Base-by-base conservation (phyloP, 2,797 vertebrate genomes). In the Sebastes jordani region DNA sequence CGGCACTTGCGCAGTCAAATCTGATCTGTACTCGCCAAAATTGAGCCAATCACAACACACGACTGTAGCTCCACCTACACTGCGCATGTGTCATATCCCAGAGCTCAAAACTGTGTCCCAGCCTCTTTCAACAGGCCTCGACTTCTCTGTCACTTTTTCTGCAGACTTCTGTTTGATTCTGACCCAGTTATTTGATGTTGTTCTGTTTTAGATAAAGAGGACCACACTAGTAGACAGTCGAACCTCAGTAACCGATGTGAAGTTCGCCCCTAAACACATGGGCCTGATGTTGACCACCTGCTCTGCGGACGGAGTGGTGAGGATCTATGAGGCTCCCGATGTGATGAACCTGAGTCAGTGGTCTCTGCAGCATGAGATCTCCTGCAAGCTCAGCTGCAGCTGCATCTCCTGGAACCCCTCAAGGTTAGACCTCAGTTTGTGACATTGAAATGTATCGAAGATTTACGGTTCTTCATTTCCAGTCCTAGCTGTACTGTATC, bases 321-420 rank as follows among this genome's bases (percentile, higher is more conserved):
- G 98, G 85, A 97, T 99, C 91, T 99, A 99, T 1, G 98, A 99
- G 92, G 98, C 98, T 11, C 98, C 98, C 2, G 98, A 99, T 67
- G 98, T 99, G 84, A 99, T 99, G 98, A 99, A 99, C 91, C 96
- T 99, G 74, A 99, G 98, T 89, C 98, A 99, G 93, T 99, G 98
- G 98, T 99, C 97, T 8, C 93, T 99, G 75, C 98, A 99, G 91
- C 98, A 99, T 18, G 98, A 99, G 94, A 98, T 99, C 87, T 99
- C 98, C 0, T 99, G 97, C 94, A 99, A 99, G 69, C 96, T 99
- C 74, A 99, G 97, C 94, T 99, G 99, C 89, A 99, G 97, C 87
- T 99, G 99, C 89, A 99, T 99, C 94, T 99, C 98, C n/a, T 99
- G 99, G 98, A 99, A 99, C 88, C 98, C 98, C 69, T 99, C 99